Evolutionary conservation across 2,797 vertebrate species (phyloP).

Genomic region (Natrix natrix): DNA sequence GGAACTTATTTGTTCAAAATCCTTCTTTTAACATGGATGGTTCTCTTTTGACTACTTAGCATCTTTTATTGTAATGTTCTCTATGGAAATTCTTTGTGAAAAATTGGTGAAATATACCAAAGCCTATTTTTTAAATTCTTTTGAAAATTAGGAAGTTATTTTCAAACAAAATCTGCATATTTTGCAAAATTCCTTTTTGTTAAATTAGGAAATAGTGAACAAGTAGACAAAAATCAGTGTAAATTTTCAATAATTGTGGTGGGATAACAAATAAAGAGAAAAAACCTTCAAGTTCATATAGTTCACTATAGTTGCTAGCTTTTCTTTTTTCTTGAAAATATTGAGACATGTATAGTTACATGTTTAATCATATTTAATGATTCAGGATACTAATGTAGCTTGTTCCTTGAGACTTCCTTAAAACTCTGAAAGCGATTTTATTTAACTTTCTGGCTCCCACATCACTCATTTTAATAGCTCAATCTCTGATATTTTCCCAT

Average conservation of each 20-base stretch:
- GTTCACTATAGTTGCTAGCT: not conserved
- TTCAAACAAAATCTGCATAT: not conserved
- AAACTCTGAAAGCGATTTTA: slow-evolving; percentile 56
- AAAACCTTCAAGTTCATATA: not conserved
- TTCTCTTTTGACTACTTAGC: not conserved
- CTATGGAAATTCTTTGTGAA: not conserved
- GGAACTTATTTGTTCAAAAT: not conserved
- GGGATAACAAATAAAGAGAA: not conserved
- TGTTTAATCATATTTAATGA: not conserved
- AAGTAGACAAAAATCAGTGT: not conserved
- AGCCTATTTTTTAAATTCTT: not conserved
- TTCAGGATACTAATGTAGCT: slow-evolving; percentile 16
- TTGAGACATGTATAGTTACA: not conserved
- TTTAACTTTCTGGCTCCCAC: slow-evolving; percentile 64
- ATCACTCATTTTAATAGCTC: slow-evolving; percentile 63
- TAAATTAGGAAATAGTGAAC: not conserved
- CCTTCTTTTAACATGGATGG: not conserved
- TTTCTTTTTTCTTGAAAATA: not conserved
- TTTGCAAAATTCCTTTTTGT: not conserved
- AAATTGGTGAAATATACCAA: not conserved
- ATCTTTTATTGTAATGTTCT: not conserved
- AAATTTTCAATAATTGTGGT: not conserved
- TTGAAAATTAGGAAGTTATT: not conserved
- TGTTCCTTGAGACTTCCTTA: slow-evolving; percentile 5
- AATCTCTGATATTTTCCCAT: slow-evolving; percentile 51